Percentiles rank a stretch among this genome's conserved stretches.
phyloP scores from a whole-genome alignment of 2,113 vertebrate species.

The Heterocephalus glaber region DNA sequence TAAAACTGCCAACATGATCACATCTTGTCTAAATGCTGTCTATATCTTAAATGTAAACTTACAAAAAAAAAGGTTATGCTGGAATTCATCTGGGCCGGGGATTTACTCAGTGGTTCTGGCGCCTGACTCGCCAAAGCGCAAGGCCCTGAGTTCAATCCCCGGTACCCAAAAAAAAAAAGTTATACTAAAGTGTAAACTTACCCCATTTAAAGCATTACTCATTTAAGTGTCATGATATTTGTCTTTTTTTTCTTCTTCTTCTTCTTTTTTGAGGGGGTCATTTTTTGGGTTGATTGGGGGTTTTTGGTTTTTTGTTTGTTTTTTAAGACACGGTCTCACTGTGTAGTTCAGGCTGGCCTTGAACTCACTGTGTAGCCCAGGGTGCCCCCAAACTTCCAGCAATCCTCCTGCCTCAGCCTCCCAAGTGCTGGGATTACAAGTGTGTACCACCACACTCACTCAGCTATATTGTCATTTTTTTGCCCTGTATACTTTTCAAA shows the following conservation, averaged over 20 bases:
- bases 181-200: conserved; percentile 48
- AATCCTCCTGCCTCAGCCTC: background rate
- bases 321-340: background rate
- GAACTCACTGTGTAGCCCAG: background rate
- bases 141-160: too few species aligned
- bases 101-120: too few species aligned
- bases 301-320: background rate
- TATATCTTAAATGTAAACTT: conserved; percentile 43
- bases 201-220: background rate
- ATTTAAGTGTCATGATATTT: conserved; percentile 50
- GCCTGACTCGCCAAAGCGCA: too few species aligned
- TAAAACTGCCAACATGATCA: conserved; percentile 34
- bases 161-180: too few species aligned
- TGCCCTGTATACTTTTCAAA: background rate
- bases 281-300: background rate
- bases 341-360: background rate
- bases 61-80: too few species aligned
- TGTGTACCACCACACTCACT: background rate
- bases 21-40: conserved; percentile 46
- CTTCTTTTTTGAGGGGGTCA: background rate
- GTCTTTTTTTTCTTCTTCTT: background rate
- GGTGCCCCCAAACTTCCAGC: background rate
- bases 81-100: too few species aligned
- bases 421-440: background rate
- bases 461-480: background rate